These are phyloP conservation scores for Hartigia nigra DNA, from an alignment of 2,888 invertebrate genomes.

Conservation along the genomic window DNA sequence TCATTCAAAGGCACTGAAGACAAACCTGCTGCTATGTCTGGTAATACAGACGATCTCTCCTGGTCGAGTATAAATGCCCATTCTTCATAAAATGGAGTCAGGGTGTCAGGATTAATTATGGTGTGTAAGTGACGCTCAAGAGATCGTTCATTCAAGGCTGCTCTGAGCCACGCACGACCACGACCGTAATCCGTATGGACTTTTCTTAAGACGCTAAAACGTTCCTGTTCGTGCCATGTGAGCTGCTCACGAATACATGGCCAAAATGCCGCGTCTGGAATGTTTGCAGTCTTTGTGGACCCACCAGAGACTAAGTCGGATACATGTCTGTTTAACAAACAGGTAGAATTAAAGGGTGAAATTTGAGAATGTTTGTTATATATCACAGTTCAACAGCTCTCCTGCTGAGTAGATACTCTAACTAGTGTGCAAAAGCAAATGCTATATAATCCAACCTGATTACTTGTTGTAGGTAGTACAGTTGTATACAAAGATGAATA, in stretches of 20 bases:
- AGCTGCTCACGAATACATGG: constrained; percentile 82
- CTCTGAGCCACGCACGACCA: constrained; percentile 89
- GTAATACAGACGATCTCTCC: constrained; percentile 82
- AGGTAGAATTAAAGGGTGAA: not conserved
- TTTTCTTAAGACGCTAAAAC: constrained; percentile 78
- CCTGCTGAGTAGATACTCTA: too few species aligned
- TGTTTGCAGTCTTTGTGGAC: constrained; percentile 60
- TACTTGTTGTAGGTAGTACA: too few species aligned
- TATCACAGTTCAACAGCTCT: too few species aligned
- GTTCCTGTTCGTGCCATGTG: constrained; percentile 88
- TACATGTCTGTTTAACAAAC: constrained; percentile 73
- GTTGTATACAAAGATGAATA: too few species aligned
- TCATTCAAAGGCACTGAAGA: constrained; percentile 3
- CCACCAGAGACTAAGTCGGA: constrained; percentile 76
- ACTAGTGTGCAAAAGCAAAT: too few species aligned
- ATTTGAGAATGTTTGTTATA: not conserved
- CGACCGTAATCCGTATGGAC: constrained; percentile 83
- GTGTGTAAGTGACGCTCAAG: constrained; percentile 75
- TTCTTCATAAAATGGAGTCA: constrained; percentile 77
- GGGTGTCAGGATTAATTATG: constrained; percentile 44
- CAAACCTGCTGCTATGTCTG: constrained; percentile 86
- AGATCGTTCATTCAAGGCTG: constrained; percentile 91
- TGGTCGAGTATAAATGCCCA: constrained; percentile 86
- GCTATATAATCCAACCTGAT: too few species aligned
- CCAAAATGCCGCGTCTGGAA: constrained; percentile 75